Evolutionary conservation across 2,113 vertebrate species (phyloP).

Genomic region (Dasyurus viverrinus): DNA sequence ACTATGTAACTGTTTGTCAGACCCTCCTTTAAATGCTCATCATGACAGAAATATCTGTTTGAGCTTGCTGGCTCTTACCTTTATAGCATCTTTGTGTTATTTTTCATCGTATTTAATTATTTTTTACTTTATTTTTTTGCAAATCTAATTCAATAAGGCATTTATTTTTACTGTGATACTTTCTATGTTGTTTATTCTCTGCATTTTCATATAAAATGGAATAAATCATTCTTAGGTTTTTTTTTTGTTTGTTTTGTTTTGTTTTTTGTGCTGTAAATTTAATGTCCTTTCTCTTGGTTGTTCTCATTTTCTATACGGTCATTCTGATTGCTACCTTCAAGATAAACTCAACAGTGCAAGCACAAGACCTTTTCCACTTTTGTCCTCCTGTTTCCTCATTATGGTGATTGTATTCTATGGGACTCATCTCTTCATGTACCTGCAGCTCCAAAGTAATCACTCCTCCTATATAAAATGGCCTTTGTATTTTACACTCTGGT

Average conservation of each 20-base stretch:
- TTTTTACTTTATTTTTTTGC: slow-evolving; percentile 47
- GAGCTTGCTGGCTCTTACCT: background rate
- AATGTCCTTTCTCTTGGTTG: background rate
- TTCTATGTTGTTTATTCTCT: slow-evolving; percentile 48
- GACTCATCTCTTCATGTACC: background rate
- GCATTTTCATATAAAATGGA: slow-evolving; percentile 11
- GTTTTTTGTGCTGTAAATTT: background rate
- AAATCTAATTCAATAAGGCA: slow-evolving; percentile 44
- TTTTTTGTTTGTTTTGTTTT: too few species aligned
- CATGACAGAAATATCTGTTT: background rate
- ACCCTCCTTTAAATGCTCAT: slow-evolving; percentile 26
- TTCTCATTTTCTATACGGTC: background rate
- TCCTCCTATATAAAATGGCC: background rate
- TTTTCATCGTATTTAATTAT: slow-evolving; percentile 14
- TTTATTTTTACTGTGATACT: slow-evolving; percentile 66
- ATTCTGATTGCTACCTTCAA: background rate
- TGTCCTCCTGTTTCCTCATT: background rate
- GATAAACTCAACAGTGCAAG: background rate
- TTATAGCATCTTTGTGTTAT: background rate
- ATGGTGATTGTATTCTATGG: background rate
- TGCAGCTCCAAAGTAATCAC: background rate
- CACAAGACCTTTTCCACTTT: background rate
- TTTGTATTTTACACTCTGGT: background rate
- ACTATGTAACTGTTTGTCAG: slow-evolving; percentile 20
- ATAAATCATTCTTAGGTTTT: slow-evolving; percentile 36